Percentiles rank a stretch among this genome's conserved stretches.
These are phyloP conservation scores for Ophiodon elongatus DNA, from an alignment of 2,113 vertebrate species.

Conservation along the genomic window DNA sequence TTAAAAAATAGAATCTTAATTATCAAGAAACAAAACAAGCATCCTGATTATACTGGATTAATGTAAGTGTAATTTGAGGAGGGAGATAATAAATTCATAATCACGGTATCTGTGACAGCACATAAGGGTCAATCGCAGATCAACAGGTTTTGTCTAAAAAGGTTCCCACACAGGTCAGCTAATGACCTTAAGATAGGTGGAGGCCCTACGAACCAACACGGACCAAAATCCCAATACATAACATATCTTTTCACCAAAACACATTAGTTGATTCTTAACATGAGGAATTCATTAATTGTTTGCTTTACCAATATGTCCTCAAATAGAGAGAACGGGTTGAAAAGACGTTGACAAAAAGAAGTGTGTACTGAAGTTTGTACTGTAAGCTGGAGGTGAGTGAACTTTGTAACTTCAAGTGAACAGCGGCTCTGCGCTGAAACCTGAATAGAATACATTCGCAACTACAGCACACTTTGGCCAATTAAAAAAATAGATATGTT, in stretches of 20 bases:
- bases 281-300: neutral
- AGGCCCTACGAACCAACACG: neutral
- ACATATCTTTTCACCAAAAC: neutral
- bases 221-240: neutral
- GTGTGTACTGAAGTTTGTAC: neutral
- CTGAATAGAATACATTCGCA: no score
- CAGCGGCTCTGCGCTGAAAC: no score
- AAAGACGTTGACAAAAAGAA: neutral
- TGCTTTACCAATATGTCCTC: neutral
- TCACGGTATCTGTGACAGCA: neutral
- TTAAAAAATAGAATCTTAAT: slow-evolving; percentile 12
- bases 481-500: no score
- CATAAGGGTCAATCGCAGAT: neutral
- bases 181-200: neutral
- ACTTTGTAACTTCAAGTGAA: neutral
- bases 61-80: slow-evolving; percentile 8
- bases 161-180: neutral
- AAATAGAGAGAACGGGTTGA: neutral
- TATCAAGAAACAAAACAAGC: slow-evolving; percentile 18
- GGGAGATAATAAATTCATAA: neutral
- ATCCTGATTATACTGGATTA: neutral
- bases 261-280: neutral
- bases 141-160: slow-evolving; percentile 7
- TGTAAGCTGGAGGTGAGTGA: neutral
- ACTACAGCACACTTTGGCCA: no score